A percentile compares a stretch with the other conserved stretches of the same genome.
Evolutionary conservation across 2,113 vertebrate species (phyloP).

Genomic region (Larimichthys polyactis): DNA sequence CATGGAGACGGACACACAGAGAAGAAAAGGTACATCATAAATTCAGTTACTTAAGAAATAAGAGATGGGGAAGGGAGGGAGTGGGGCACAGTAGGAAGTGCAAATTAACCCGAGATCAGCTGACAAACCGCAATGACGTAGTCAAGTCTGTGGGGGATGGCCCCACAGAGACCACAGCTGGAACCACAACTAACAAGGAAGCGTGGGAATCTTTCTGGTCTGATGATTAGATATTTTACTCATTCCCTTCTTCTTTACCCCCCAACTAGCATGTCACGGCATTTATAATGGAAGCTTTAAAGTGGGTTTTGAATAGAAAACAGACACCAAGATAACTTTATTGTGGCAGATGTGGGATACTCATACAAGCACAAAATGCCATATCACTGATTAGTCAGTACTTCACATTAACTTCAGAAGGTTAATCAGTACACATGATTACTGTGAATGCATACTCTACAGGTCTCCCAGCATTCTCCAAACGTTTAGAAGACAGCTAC

Average conservation of each 20-base stretch:
- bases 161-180: conserved; percentile 74
- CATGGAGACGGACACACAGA: conserved; percentile 22
- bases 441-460: conserved; percentile 20
- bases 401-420: conserved; percentile 39
- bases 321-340: conserved; percentile 13
- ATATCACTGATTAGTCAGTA: conserved; percentile 33
- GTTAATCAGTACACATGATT: conserved; percentile 55
- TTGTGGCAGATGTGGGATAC: conserved; percentile 17
- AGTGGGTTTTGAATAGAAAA: conserved; percentile 49
- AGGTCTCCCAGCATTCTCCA: not conserved
- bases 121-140: conserved; percentile 75
- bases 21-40: conserved; percentile 7
- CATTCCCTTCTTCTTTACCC: conserved; percentile 5
- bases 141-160: conserved; percentile 42
- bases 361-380: conserved; percentile 22
- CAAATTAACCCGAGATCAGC: conserved; percentile 59
- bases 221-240: conserved; percentile 23
- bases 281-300: conserved; percentile 25
- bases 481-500: not conserved
- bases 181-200: conserved; percentile 60
- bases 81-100: conserved; percentile 26
- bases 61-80: not conserved
- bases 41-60: not conserved
- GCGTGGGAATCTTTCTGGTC: conserved; percentile 70
- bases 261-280: conserved; percentile 4